Evolutionary conservation across 2,888 invertebrate species (phyloP).

Genomic region (Calliopum simillimum): DNA sequence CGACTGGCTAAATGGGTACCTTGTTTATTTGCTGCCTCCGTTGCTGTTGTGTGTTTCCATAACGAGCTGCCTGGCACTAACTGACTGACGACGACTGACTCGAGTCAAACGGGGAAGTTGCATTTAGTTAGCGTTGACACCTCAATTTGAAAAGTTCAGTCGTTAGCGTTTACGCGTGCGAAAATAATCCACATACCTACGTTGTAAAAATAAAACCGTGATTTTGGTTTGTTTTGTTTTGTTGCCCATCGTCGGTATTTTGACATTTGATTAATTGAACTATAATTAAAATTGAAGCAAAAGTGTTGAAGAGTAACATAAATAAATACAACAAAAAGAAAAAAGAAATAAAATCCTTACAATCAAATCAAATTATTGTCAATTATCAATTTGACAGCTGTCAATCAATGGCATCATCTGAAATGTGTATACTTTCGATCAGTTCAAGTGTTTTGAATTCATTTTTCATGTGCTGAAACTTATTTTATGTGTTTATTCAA

Average conservation of each 20-base stretch:
- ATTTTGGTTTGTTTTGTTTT: background rate
- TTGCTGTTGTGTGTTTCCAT: constrained; percentile 13
- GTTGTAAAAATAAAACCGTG: constrained; percentile 8
- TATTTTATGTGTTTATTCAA: background rate
- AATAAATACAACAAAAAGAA: background rate
- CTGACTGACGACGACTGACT: constrained; percentile 43
- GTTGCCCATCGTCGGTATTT: constrained; percentile 13
- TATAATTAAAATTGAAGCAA: constrained; percentile 22
- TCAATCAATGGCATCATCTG: constrained; percentile 5
- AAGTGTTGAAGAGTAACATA: constrained; percentile 8
- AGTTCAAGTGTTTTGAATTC: background rate
- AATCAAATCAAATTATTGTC: constrained; percentile 1
- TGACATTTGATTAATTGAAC: constrained; percentile 32
- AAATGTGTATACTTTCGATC: background rate
- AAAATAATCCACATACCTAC: constrained; percentile 12
- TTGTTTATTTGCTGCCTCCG: constrained; percentile 46
- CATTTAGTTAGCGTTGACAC: constrained; percentile 57
- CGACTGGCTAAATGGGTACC: constrained; percentile 47
- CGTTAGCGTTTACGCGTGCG: constrained; percentile 38
- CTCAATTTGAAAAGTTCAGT: constrained; percentile 60
- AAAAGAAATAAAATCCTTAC: background rate
- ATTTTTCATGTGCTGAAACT: background rate
- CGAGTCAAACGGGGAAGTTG: constrained; percentile 52
- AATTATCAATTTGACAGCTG: constrained; percentile 26
- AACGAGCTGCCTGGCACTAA: background rate